Base-by-base conservation (phyloP, 2,113 vertebrate genomes). In the Chaetops frenatus region DNA sequence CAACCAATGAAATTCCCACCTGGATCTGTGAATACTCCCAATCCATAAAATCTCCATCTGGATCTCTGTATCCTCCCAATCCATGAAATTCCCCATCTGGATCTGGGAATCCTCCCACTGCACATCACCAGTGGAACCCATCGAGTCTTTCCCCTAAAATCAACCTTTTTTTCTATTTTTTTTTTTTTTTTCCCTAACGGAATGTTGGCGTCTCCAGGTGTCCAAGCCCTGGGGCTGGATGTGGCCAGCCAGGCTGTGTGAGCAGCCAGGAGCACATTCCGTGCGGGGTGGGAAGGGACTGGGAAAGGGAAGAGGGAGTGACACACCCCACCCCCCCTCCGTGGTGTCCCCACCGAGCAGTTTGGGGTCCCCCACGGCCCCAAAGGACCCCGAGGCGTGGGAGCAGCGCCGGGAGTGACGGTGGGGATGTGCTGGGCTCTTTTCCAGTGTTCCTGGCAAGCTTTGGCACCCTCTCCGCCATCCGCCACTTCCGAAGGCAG, bases 391-490 rank as follows among this genome's bases (percentile, higher is more conserved):
- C 6, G 11, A 5, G 27, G 22, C 13, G 12, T 10, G 69, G 57
- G 35, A 70, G 73, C 20, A 82, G 70, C 60, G 22, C 33, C 65
- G 20, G 1, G 5, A 3, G 42, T 94, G 6, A 94, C 81, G 0
- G 11, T 47, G 84, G 70, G 24, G 31, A 69, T 3, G 77, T 36
- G 10, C 3, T 4, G 89, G 81, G 53, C 57, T 97, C 77, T 97
- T 94, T 87, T 95, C 19, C 98, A 99, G 99, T 98, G 96, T 97
- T 99, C 93, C 95, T 99, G 97, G 99, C 99, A 3, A 99, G 99
- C 42, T 90, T 99, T 6, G 99, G 99, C 58, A 98, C 99, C 1
- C 94, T 99, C 65, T 99, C 99, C 18, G 99, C 99, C 71, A 99
- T 99, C 94, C 98, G 98, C 88, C 99, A 98, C 97, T 98, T 99